Conservation (phyloP, 2,113 vertebrate species). For the Epinephelus moara region DNA sequence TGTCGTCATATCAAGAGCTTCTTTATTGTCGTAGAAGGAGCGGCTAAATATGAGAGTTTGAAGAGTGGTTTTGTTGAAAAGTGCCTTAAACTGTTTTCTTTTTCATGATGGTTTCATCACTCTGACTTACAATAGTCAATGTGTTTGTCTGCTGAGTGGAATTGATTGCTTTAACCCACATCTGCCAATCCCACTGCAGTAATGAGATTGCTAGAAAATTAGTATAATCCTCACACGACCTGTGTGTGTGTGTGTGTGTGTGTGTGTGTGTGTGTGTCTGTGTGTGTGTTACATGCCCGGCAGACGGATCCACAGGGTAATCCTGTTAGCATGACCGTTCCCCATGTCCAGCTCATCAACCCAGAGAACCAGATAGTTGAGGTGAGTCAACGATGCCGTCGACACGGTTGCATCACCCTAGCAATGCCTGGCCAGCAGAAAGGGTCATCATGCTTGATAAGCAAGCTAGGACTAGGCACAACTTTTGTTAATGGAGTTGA, state of each 20-base stretch:
- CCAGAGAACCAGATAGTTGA: slow-evolving; percentile 99
- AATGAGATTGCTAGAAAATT: slow-evolving; percentile 60
- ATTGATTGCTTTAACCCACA: slow-evolving; percentile 46
- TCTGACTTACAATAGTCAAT: neutral
- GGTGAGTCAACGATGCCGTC: slow-evolving; percentile 82
- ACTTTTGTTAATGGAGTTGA: neutral
- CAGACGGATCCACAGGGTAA: slow-evolving; percentile 91
- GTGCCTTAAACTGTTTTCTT: neutral
- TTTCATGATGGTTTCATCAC: neutral
- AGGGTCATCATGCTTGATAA: neutral
- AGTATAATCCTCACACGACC: slow-evolving; percentile 59
- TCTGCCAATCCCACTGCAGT: slow-evolving; percentile 45
- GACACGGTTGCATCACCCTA: neutral
- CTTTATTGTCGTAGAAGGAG: neutral
- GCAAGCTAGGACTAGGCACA: neutral
- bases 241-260: slow-evolving; percentile 30
- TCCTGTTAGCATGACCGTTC: slow-evolving; percentile 93
- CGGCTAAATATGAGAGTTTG: neutral
- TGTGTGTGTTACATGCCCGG: slow-evolving; percentile 35
- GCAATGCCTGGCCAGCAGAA: neutral
- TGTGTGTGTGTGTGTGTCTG: slow-evolving; percentile 17
- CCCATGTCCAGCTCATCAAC: slow-evolving; percentile 99
- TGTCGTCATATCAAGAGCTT: neutral
- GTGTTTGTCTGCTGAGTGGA: neutral
- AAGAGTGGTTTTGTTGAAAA: neutral